phyloP scores from a whole-genome alignment of 2,797 vertebrate genomes.

The Microhierax caerulescens region DNA sequence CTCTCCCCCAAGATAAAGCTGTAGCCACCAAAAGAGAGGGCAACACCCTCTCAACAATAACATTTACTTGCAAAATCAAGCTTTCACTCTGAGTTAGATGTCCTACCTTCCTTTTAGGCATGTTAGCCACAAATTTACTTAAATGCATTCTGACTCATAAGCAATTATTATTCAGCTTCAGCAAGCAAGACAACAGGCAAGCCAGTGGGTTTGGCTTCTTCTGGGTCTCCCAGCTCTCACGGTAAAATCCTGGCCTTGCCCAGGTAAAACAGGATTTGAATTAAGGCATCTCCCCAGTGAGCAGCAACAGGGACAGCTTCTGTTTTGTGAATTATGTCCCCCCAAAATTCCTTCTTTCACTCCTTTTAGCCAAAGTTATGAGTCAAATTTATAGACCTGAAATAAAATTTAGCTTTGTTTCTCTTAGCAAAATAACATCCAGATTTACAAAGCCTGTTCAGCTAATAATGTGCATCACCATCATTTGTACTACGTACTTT shows the following conservation, averaged over 20 bases:
- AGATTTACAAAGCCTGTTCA: background rate
- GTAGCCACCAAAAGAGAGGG: background rate
- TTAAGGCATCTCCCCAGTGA: background rate
- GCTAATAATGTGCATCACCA: accelerated
- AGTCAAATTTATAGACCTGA: background rate
- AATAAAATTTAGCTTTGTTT: accelerated
- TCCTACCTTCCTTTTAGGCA: background rate
- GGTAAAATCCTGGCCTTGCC: accelerated
- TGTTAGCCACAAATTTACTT: accelerated
- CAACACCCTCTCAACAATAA: accelerated
- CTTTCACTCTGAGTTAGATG: accelerated
- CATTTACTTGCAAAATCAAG: background rate
- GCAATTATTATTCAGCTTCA: accelerated
- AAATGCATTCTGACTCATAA: accelerated
- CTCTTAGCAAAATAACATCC: background rate
- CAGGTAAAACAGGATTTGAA: background rate
- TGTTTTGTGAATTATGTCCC: accelerated
- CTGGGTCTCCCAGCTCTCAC: background rate
- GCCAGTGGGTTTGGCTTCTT: background rate
- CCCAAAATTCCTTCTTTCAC: background rate
- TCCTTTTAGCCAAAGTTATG: background rate
- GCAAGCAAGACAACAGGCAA: accelerated
- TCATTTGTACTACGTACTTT: accelerated
- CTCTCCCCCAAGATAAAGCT: background rate
- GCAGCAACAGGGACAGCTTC: background rate